phyloP scores from a whole-genome alignment of 2,888 invertebrate genomes.

The Coelogynopora nodosa region DNA sequence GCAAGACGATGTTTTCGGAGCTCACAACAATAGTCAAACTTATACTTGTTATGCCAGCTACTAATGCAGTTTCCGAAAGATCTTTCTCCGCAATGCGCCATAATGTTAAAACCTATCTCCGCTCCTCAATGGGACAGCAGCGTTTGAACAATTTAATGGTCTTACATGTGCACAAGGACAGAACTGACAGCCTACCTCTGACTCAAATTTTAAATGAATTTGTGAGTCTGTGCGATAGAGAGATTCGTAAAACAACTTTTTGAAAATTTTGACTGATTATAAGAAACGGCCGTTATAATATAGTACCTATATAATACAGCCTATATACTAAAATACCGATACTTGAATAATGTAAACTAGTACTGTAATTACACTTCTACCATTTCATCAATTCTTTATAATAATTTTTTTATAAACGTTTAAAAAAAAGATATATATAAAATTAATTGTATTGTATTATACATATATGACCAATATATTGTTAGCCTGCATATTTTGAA shows the following conservation, averaged over 20 bases:
- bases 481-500: too few species aligned
- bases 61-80: not conserved
- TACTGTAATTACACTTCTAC: too few species aligned
- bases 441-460: too few species aligned
- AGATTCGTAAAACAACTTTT: not conserved
- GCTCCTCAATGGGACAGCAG: not conserved
- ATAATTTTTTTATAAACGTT: too few species aligned
- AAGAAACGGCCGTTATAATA: too few species aligned
- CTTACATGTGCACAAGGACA: not conserved
- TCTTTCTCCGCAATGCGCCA: not conserved
- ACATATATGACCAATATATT: too few species aligned
- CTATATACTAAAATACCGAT: too few species aligned
- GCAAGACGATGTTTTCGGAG: not conserved
- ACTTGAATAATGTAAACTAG: too few species aligned
- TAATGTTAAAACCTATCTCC: not conserved
- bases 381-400: too few species aligned
- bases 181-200: not conserved
- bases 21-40: constrained; percentile 7
- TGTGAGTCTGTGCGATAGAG: not conserved
- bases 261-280: not conserved
- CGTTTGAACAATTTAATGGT: too few species aligned
- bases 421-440: too few species aligned
- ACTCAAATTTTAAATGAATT: not conserved
- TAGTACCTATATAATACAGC: too few species aligned
- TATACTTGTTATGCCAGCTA: not conserved